Base-by-base conservation (phyloP, 1,140 invertebrate genomes). In the Choristoneura fumiferana region DNA sequence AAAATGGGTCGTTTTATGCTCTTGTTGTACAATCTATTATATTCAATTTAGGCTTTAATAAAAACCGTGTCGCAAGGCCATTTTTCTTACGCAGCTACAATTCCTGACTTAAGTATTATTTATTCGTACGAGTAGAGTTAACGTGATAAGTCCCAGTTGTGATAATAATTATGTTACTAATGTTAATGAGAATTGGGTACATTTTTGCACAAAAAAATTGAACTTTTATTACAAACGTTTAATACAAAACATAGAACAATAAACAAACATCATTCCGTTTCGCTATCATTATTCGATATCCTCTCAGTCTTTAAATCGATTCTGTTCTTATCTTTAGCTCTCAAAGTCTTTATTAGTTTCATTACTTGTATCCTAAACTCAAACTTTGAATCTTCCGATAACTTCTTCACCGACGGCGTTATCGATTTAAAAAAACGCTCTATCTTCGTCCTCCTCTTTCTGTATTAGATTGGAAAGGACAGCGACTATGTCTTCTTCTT, bases 381-480 rank as follows among this genome's bases (percentile, higher is more conserved):
- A 10, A 45, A 15, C 35, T 57, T 57, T 6, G 56, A 40, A 35
- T 36, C 39, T 12, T 34, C 38, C 5, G 38, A 43, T 29, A 57
- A 36, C 14, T n/a, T 15, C 29, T 43, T 57, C 8, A 57, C 56
- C 0, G 38, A 43, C 1, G 56, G 56, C n/a, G 37, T 29, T 43
- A 57, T 57, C n/a, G 38, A 43, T 34, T 57, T 57, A 17, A 57
- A 57, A n/a, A 36, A 57, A 57, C 38, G 56, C 18, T 8, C 22
- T 43, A 18, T 57, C 56, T 45, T 57, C 56, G 13, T 57, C 40
- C 12, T 57, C 56, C 34, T 57, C 56, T 18, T 35, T 57, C 17
- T 57, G 38, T 38, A 57, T 33, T 15, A 57, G 12, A 57, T 36
- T 57, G 8, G 56, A 37, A 33, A 57, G 39, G 14, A 57, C 14